A percentile compares a stretch with the other conserved stretches of the same genome.
Evolutionary conservation across 2,888 invertebrate genomes (phyloP).

Genomic region (Leptopterna dolabrata): DNA sequence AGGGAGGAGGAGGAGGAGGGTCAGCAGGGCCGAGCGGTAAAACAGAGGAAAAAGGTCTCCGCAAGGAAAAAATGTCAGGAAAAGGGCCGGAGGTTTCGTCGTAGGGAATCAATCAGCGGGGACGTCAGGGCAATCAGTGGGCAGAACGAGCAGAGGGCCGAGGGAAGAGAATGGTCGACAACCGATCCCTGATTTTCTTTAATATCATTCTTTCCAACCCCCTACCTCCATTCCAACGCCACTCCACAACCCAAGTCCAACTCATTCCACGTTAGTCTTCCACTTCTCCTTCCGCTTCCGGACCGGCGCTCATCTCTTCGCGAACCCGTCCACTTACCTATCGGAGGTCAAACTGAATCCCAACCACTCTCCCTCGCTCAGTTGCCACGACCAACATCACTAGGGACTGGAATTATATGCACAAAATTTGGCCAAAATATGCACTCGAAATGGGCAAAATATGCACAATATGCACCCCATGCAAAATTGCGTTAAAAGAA

Average conservation of each 20-base stretch:
- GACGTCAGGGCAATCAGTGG: slow-evolving; percentile 54
- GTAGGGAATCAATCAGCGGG: slow-evolving; percentile 54
- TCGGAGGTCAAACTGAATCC: background rate
- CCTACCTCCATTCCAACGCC: background rate
- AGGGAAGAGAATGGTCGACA: slow-evolving; percentile 21
- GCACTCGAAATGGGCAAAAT: too few relatives aligned
- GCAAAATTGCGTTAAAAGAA: too few relatives aligned
- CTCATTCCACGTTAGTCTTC: background rate
- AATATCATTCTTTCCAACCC: slow-evolving; percentile 46
- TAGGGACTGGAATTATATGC: too few relatives aligned
- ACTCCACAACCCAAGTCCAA: background rate
- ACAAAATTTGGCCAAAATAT: too few relatives aligned
- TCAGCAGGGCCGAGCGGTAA: background rate
- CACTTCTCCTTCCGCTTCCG: background rate
- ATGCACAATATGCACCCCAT: too few relatives aligned
- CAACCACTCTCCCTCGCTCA: background rate
- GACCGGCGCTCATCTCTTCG: background rate
- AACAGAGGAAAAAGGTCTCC: slow-evolving; percentile 47
- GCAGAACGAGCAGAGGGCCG: background rate
- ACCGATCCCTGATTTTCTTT: slow-evolving; percentile 44
- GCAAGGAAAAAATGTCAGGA: slow-evolving; percentile 41
- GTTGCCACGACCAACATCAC: background rate
- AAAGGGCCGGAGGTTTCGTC: slow-evolving; percentile 35
- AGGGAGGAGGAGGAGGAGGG: background rate
- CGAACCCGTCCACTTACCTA: background rate